These are phyloP conservation scores for Caerostris extrusa DNA, from an alignment of 1,140 invertebrate genomes.

Conservation along the genomic window DNA sequence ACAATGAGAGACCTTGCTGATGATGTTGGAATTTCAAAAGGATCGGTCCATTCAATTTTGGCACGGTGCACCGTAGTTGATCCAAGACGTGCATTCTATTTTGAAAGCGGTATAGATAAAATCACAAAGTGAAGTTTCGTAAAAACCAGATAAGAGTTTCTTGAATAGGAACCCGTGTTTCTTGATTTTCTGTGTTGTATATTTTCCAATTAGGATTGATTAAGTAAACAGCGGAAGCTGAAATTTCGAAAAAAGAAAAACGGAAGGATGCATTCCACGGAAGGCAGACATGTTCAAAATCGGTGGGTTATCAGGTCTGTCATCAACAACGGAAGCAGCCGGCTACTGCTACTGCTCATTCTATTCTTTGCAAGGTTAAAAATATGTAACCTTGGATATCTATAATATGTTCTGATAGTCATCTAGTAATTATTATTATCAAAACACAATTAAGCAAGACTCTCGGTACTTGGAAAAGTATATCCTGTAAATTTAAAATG, in stretches of 20 bases:
- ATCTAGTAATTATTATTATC: not conserved
- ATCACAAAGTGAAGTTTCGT: not conserved
- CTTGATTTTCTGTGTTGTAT: no score
- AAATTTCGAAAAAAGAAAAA: not conserved
- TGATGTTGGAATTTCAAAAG: no score
- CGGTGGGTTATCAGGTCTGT: not conserved
- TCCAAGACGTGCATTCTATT: no score
- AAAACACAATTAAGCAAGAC: not conserved
- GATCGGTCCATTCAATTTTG: no score
- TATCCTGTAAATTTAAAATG: no score
- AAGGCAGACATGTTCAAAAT: not conserved
- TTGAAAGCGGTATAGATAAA: not conserved
- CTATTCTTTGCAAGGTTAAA: not conserved
- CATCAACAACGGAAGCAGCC: not conserved
- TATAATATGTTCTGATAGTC: not conserved
- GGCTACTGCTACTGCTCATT: not conserved
- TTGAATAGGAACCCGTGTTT: no score
- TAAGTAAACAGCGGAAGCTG: no score
- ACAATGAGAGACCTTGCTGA: no score
- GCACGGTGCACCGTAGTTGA: no score
- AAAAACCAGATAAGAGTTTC: no score
- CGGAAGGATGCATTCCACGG: not conserved
- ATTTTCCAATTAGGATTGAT: no score
- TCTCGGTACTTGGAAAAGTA: no score
- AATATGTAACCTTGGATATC: not conserved